Conservation (phyloP, 2,797 vertebrate species). For the Pseudotriccus pelzelni region DNA sequence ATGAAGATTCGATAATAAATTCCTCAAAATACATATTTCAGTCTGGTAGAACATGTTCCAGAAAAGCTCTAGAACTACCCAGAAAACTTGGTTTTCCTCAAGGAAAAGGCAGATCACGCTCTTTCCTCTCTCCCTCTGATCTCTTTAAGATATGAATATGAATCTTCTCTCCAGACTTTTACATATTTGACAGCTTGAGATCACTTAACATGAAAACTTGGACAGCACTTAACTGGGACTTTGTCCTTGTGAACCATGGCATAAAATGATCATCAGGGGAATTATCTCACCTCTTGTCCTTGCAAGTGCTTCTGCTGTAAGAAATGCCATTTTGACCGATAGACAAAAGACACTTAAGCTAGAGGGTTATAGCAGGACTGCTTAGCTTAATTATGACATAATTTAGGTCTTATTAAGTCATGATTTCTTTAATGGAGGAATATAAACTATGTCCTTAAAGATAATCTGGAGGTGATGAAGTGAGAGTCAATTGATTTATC, state of each 20-base stretch:
- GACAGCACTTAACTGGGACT: background rate
- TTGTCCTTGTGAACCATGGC: background rate
- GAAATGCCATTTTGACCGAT: background rate
- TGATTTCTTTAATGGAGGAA: background rate
- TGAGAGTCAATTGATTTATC: background rate
- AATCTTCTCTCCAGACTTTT: background rate
- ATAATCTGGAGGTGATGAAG: background rate
- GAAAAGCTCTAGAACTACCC: background rate
- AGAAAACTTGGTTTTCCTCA: background rate
- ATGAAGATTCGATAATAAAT: background rate
- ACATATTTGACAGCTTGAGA: background rate
- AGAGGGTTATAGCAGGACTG: background rate
- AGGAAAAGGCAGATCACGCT: background rate
- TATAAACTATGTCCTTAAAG: background rate
- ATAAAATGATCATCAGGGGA: background rate
- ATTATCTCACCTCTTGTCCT: background rate
- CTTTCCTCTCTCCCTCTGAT: background rate
- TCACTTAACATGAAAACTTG: background rate
- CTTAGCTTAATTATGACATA: background rate
- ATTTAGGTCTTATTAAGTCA: background rate
- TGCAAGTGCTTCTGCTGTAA: background rate
- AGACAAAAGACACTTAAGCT: background rate
- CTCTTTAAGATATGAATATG: background rate
- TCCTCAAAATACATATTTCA: background rate
- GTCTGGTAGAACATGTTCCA: background rate